A percentile compares a stretch with the other conserved stretches of the same genome.
phyloP scores from a whole-genome alignment of 2,888 invertebrate genomes.

The Philhelius pedissequus region DNA sequence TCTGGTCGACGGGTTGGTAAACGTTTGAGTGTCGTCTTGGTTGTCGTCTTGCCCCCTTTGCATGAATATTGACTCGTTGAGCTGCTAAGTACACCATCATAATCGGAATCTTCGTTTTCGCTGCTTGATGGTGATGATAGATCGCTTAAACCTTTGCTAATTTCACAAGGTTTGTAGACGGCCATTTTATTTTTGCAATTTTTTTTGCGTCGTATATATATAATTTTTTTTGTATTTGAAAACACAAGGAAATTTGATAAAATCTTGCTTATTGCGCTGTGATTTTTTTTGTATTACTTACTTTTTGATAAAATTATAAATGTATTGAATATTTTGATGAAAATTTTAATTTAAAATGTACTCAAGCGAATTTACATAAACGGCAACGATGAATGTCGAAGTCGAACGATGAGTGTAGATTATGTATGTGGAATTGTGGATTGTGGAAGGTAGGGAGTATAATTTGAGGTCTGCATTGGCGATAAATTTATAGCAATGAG shows the following conservation, averaged over 20 bases:
- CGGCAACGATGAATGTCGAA: too few relatives aligned
- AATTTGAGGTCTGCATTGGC: too few relatives aligned
- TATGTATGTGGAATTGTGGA: too few relatives aligned
- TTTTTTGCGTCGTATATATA: slow-evolving; percentile 21
- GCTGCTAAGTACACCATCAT: slow-evolving; percentile 26
- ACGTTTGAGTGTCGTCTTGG: slow-evolving; percentile 56
- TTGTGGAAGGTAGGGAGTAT: too few relatives aligned
- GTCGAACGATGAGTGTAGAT: too few relatives aligned
- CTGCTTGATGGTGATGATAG: slow-evolving; percentile 33
- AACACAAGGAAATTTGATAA: slow-evolving; percentile 68
- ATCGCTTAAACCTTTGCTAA: slow-evolving; percentile 14
- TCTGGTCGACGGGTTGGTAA: slow-evolving; percentile 76
- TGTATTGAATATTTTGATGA: slow-evolving; percentile 5
- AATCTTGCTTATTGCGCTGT: slow-evolving; percentile 55
- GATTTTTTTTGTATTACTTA: slow-evolving; percentile 51
- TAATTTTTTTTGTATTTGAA: slow-evolving; percentile 17
- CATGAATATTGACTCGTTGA: slow-evolving; percentile 12
- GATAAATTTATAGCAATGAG: too few relatives aligned
- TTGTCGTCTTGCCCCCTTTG: not conserved
- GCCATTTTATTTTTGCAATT: slow-evolving; percentile 43
- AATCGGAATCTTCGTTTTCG: slow-evolving; percentile 50
- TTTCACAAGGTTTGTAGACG: slow-evolving; percentile 42
- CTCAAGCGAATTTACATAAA: too few relatives aligned
- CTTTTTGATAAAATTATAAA: slow-evolving; percentile 35
- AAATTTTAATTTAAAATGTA: not conserved